Conservation (phyloP, 2,888 invertebrate species). For the Tortricodes alternella region DNA sequence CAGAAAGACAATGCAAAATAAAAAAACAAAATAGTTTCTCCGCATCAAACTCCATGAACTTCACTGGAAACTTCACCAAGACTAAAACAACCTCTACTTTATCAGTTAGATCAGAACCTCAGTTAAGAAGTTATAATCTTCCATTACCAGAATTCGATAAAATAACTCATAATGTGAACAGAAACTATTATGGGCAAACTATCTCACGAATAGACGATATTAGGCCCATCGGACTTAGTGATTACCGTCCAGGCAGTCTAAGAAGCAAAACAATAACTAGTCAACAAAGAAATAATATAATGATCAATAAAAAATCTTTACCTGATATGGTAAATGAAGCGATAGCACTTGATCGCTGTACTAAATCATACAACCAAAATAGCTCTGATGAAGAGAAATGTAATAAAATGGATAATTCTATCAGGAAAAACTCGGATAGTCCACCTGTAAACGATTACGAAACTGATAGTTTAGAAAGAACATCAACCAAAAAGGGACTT, state of each 20-base stretch:
- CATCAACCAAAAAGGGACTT: constrained; percentile 75
- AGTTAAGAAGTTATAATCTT: constrained; percentile 65
- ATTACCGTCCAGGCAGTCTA: constrained; percentile 52
- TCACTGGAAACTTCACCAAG: constrained; percentile 50
- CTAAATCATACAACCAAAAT: constrained; percentile 65
- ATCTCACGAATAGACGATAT: constrained; percentile 60
- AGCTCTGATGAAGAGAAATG: constrained; percentile 73
- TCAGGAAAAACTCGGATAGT: constrained; percentile 58
- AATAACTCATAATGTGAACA: constrained; percentile 46
- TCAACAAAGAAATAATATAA: constrained; percentile 48
- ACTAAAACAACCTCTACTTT: constrained; percentile 59
- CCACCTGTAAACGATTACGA: constrained; percentile 85
- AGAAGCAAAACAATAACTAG: constrained; percentile 47
- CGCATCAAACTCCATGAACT: constrained; percentile 50
- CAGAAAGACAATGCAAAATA: constrained; percentile 53
- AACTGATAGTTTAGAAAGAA: constrained; percentile 88
- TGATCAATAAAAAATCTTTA: constrained; percentile 64
- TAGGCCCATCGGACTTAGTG: constrained; percentile 56
- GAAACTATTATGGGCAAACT: constrained; percentile 56
- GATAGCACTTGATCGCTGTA: constrained; percentile 79
- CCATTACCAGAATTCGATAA: constrained; percentile 68
- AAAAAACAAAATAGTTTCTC: constrained; percentile 70
- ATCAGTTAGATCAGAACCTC: constrained; percentile 75
- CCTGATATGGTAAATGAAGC: constrained; percentile 87
- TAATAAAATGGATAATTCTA: constrained; percentile 42